Evolutionary conservation across 2,888 invertebrate genomes (phyloP).

Genomic region (Meloe dianella): DNA sequence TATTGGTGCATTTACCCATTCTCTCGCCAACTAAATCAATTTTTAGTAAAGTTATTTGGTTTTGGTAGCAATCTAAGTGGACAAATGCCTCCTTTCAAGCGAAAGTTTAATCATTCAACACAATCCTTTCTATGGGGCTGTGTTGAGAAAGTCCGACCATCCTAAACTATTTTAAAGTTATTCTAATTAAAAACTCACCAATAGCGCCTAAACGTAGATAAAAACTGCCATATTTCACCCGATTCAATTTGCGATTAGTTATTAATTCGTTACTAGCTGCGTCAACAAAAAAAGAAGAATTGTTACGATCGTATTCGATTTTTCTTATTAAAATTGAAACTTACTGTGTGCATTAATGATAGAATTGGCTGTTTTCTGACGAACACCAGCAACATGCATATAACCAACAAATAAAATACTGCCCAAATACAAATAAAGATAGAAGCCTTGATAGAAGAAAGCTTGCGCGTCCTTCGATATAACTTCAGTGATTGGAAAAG

Average conservation of each 20-base stretch:
- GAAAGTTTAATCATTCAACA: too few relatives aligned
- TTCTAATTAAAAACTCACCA: conserved; percentile 59
- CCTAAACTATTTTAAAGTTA: too few relatives aligned
- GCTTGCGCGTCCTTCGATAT: conserved; percentile 78
- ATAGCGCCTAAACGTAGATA: conserved; percentile 85
- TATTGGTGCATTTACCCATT: too few relatives aligned
- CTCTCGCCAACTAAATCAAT: too few relatives aligned
- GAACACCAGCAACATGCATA: conserved; percentile 68
- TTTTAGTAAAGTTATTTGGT: too few relatives aligned
- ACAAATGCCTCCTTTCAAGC: too few relatives aligned
- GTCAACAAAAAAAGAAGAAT: too few relatives aligned
- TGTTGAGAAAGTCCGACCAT: too few relatives aligned
- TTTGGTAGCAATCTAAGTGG: too few relatives aligned
- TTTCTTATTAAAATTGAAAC: conserved; percentile 52
- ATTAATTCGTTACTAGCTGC: conserved; percentile 13
- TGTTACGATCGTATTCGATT: neutral
- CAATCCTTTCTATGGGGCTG: too few relatives aligned
- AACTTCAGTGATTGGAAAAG: conserved; percentile 87
- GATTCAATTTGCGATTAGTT: conserved; percentile 13
- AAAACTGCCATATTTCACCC: conserved; percentile 75
- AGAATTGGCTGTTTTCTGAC: conserved; percentile 56
- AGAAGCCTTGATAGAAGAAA: conserved; percentile 82
- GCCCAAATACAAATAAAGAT: conserved; percentile 79
- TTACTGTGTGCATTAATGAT: conserved; percentile 60
- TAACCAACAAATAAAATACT: conserved; percentile 76